phyloP scores from a whole-genome alignment of 2,888 invertebrate species.

The Poecilobothrus nobilitatus region DNA sequence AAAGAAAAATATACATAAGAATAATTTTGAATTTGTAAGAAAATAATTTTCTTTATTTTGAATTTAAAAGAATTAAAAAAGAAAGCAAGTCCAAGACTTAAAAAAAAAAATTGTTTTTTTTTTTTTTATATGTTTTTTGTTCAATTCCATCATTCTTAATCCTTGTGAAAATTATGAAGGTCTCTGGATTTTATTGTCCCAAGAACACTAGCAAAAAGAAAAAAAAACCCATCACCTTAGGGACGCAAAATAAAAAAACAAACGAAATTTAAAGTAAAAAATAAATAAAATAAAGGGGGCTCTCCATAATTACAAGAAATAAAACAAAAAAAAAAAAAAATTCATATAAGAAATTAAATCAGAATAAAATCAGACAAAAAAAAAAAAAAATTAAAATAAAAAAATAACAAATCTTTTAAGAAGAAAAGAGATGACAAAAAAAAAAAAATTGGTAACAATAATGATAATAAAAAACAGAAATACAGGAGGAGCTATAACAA shows the following conservation, averaged over 20 bases:
- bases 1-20: background rate
- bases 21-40: background rate
- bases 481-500: constrained; percentile 36
- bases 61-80: background rate
- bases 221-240: background rate
- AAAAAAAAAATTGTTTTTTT: background rate
- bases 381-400: background rate
- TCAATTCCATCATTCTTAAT: background rate
- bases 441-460: background rate
- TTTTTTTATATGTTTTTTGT: background rate
- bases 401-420: background rate
- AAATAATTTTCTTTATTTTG: background rate
- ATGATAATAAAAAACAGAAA: background rate
- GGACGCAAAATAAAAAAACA: background rate
- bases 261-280: background rate
- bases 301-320: constrained; percentile 2
- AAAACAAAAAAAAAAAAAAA: background rate
- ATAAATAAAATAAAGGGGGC: constrained; percentile 5
- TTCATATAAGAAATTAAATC: background rate
- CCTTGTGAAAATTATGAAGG: constrained; percentile 38
- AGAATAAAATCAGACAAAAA: background rate
- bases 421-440: background rate
- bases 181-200: constrained; percentile 24
- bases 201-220: background rate
- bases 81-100: background rate